Evolutionary conservation across 2,888 invertebrate species (phyloP), one percentile per base, ranked within the genome.

Genomic region (Amorpha juglandis): DNA sequence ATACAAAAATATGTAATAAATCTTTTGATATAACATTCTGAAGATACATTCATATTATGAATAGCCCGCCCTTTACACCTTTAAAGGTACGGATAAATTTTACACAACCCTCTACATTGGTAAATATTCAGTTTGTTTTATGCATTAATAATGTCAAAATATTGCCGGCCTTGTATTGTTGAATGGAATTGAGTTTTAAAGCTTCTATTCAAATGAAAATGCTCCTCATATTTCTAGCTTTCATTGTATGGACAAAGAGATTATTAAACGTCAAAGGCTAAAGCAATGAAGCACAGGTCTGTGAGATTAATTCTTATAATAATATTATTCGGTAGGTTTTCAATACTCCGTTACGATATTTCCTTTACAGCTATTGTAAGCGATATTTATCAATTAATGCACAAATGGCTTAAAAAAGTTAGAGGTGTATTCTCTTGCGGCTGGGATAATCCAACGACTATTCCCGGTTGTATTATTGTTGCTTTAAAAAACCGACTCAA

Each of bases 151-250:
- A 58, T 58, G 58, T 42, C 58, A 58, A 58, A 58, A 58, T 58
- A 58, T 58, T 38, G 38, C n/a, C 35, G 16, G 55, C 16, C 55
- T 55, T 55, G 38, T 55, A 19, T 9, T n/a, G 35, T 14, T 14
- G 19, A 42, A 38, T 42, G 42, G 58, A 19, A 58, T 58, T n/a
- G 63, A 51, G 38, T 63, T 63, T 50, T 63, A 42, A 65, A 63
- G 63, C 53, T 62, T 64, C 68, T 63, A 76, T 71, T 72, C 64
- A 72, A 76, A 72, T 70, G 68, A 69, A 74, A 74, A 72, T 64
- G 65, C 51, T 42, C 58, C 66, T 70, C 62, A 68, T 70, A 71
- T 67, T 70, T 68, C 65, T 38, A 63, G 67, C 69, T 72, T 71
- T 73, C 77, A 75, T 75, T 71, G 70, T 69, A 35, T 19, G 48